These are phyloP conservation scores for Xenopus petersii DNA, from an alignment of 2,797 vertebrate genomes.

Conservation along the genomic window DNA sequence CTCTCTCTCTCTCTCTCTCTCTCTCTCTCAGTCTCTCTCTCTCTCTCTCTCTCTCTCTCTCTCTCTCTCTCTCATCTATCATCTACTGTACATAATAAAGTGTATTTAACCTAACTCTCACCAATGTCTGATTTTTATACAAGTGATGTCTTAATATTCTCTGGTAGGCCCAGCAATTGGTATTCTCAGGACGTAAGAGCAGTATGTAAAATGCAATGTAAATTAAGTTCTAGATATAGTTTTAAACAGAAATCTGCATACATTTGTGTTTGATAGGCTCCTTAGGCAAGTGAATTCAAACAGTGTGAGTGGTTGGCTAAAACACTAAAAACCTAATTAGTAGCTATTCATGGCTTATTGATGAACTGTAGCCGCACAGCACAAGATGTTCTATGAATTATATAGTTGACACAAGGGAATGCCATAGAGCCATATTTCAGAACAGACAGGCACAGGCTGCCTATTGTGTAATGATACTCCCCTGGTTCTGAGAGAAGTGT, in stretches of 20 bases:
- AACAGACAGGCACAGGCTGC: constrained; percentile 30
- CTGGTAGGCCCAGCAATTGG: constrained; percentile 26
- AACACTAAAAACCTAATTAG: constrained; percentile 47
- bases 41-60: no score
- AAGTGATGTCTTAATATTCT: constrained; percentile 34
- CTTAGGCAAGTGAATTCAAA: constrained; percentile 45
- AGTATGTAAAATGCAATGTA: constrained; percentile 44
- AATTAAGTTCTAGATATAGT: constrained; percentile 37
- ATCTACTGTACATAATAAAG: no score
- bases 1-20: no score
- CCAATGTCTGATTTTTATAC: not conserved
- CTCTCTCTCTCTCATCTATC: no score
- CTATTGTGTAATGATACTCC: constrained; percentile 26
- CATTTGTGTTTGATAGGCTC: constrained; percentile 41
- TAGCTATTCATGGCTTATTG: constrained; percentile 50
- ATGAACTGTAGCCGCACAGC: constrained; percentile 46
- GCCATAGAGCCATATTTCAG: constrained; percentile 28
- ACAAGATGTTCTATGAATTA: constrained; percentile 49
- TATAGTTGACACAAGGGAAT: constrained; percentile 37
- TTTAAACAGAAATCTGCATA: constrained; percentile 40
- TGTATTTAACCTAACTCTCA: not conserved
- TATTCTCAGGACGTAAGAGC: constrained; percentile 26
- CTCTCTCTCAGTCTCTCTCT: no score
- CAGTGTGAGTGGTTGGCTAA: constrained; percentile 41
- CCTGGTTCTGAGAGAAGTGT: constrained; percentile 10